phyloP scores from a whole-genome alignment of 2,797 vertebrate genomes.

The Leucoraja ocellata region DNA sequence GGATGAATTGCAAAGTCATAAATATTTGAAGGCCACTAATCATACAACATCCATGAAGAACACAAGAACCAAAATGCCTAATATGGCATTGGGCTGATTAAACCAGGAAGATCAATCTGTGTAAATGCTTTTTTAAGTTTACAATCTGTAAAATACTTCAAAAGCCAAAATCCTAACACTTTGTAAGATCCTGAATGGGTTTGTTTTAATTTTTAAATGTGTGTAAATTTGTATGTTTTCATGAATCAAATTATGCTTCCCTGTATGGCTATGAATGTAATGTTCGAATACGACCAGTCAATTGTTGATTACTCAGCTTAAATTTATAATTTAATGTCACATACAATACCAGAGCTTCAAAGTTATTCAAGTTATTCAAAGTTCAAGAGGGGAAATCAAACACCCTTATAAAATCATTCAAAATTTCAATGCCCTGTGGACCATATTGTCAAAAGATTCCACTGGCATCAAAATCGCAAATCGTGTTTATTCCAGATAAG shows the following conservation, averaged over 20 bases:
- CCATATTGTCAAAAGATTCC: neutral
- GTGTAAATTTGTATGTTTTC: neutral
- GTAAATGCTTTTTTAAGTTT: neutral
- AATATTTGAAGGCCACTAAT: neutral
- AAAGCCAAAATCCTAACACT: neutral
- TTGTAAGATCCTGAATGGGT: neutral
- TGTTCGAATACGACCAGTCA: neutral
- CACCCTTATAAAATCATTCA: constrained; percentile 5
- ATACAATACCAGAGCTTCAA: neutral
- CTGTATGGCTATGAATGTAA: neutral
- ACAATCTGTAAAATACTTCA: neutral
- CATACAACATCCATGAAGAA: neutral
- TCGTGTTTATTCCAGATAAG: neutral
- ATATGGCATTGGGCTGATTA: neutral
- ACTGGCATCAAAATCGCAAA: neutral
- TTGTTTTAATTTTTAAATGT: neutral
- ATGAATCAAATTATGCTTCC: neutral
- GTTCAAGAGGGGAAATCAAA: neutral
- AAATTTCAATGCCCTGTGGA: neutral
- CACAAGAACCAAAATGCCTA: neutral
- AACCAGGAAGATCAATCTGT: neutral
- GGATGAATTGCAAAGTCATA: neutral
- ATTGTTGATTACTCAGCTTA: neutral
- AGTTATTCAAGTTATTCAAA: neutral
- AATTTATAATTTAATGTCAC: neutral